Evolutionary conservation across 2,113 vertebrate genomes (phyloP), one percentile per base, ranked within the genome.

Genomic region (Melanotaenia duboulayi): DNA sequence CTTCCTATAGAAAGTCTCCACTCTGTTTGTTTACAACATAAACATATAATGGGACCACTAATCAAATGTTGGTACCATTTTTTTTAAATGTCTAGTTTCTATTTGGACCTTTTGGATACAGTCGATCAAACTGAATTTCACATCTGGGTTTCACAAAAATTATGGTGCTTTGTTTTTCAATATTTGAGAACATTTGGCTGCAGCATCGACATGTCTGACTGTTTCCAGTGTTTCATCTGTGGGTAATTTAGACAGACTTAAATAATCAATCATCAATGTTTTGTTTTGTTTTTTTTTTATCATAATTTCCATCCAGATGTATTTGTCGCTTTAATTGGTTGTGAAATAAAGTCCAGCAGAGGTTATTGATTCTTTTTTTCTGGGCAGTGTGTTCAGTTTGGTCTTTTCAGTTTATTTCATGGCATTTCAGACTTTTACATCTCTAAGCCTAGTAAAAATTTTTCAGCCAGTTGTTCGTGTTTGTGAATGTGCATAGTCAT

Each of bases 371-470:
- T 25, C 56, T 65, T 80, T 65, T 65, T 39, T 49, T 62, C 23
- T 57, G 62, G 50, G 19, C 35, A 0, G 52, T 52, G 13, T 71
- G n/a, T 76, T 25, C 16, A 19, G 51, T 82, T 57, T 50, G 9
- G 55, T 7, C 32, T 11, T 66, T 23, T 13, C 48, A 44, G 35
- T 65, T 7, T 37, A 17, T 66, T 72, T 19, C 78, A 25, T 81
- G 50, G 39, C 49, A 55, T 71, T 73, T 81, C 70, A 67, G 57
- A 81, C 63, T 77, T 73, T 76, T 65, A 42, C 71, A 60, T 75
- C 28, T 80, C 67, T 74, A 56, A 86, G 69, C 78, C 76, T 76
- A 85, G 83, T 87, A 87, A 88, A 91, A 54, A 61, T 48, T 50
- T 50, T 80, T 71, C 68, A 57, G 50, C 63, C 59, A 42, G 37